Conservation (phyloP, 53 echinoderm and acorn worm species). For the Holothuria scabra region DNA sequence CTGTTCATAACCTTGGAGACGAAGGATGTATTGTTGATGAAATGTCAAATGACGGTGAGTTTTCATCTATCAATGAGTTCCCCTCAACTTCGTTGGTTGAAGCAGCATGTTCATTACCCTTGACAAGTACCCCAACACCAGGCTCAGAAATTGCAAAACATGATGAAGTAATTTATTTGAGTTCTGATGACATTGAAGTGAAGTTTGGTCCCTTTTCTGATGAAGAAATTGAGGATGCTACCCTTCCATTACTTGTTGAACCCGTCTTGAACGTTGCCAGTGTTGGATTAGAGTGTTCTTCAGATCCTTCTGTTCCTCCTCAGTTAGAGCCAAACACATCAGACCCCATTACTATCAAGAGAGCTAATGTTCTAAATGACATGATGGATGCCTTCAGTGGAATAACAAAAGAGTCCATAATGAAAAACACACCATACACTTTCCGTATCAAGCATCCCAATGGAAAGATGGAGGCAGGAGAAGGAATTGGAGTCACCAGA, state of each 20-base stretch:
- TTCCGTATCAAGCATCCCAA: not conserved
- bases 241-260: not conserved
- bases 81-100: conserved; percentile 9
- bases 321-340: not conserved
- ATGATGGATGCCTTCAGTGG: conserved; percentile 23
- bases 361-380: conserved; percentile 16
- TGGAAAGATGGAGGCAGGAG: conserved; percentile 44
- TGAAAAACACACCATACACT: not conserved
- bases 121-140: conserved; percentile 29
- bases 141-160: not conserved
- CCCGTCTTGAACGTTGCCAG: not conserved
- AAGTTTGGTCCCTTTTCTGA: conserved; percentile 23
- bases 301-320: not conserved
- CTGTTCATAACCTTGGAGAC: conserved; percentile 1
- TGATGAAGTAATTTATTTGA: conserved; percentile 16
- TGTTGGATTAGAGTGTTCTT: not conserved
- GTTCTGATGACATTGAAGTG: conserved; percentile 4
- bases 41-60: not conserved
- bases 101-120: conserved; percentile 9
- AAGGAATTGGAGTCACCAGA: conserved; percentile 46
- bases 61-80: conserved; percentile 1
- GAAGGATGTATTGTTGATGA: conserved; percentile 22
- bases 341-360: conserved; percentile 18
- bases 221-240: conserved; percentile 6
- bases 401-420: not conserved